Evolutionary conservation across 1,140 invertebrate genomes (phyloP), one percentile per base, ranked within the genome.

Genomic region (Schlechtendalia chinensis): DNA sequence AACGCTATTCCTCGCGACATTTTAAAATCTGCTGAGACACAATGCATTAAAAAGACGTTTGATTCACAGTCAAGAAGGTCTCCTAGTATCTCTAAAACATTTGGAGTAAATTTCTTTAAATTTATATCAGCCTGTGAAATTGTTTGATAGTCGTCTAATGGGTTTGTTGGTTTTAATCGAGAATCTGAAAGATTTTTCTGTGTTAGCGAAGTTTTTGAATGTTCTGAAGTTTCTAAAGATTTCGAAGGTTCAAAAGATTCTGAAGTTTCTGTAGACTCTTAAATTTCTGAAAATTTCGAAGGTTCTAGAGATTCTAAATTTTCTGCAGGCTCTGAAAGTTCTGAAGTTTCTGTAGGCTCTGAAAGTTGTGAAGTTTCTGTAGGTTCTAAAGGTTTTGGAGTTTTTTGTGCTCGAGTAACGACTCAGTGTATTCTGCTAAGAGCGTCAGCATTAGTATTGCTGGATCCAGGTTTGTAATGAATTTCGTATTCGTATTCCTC

Each of bases 401-500:
- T n/a, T 65, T n/a, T 24, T 4, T 10, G 12, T 19, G 59, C 17
- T 17, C 45, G 32, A 4, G 50, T 72, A 0, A n/a, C 10, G 6
- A 74, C 24, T 27, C 11, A 0, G 1, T 50, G 12, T 61, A 81
- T 72, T 16, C 69, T n/a, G 16, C 63, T 71, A 12, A 50, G n/a
- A 11, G 53, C 39, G 27, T 81, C 86, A 1, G 84, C 86, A 65
- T 85, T 2, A 75, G n/a, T 81, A 79, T 86, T 86, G 47, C 81
- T 63, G 79, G 82, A 84, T 5, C 86, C 86, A 63, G 84, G 75
- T 82, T 86, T 85, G 81, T 88, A 86, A 22, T 84, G 81, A 19
- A 89, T 85, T 53, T 86, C 82, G 82, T 85, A 86, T 29, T 87
- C 82, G 83, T 86, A 56, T n/a, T 50, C 47, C 14, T 12, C 47